phyloP scores from a whole-genome alignment of 2,113 vertebrate genomes.

The Cololabis saira region DNA sequence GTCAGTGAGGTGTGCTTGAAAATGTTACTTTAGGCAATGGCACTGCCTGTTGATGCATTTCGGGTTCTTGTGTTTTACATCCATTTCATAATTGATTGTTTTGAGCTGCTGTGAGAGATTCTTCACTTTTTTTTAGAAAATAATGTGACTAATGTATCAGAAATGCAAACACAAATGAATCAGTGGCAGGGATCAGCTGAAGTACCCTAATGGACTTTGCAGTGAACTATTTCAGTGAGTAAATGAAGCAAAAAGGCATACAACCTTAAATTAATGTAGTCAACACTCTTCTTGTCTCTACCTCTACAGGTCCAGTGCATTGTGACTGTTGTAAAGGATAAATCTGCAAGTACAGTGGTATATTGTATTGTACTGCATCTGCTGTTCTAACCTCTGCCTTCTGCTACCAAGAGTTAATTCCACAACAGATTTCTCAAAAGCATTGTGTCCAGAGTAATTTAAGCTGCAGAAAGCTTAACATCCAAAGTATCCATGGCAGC shows the following conservation, averaged over 20 bases:
- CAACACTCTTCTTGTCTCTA: not conserved
- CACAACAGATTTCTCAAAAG: slow-evolving; percentile 11
- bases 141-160: not conserved
- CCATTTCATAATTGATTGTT: not conserved
- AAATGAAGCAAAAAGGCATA: not conserved
- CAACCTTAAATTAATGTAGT: not conserved
- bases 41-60: not conserved
- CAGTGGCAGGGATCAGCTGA: not conserved
- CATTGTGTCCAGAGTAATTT: slow-evolving; percentile 6
- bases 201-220: too few relatives aligned
- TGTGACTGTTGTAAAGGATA: not conserved
- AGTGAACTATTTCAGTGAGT: too few relatives aligned
- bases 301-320: not conserved
- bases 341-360: not conserved
- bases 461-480: not conserved
- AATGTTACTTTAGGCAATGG: not conserved
- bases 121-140: not conserved
- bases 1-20: not conserved
- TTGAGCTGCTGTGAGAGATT: not conserved
- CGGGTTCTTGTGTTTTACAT: not conserved
- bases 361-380: not conserved
- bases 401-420: not conserved
- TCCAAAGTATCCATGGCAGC: slow-evolving; percentile 13
- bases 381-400: not conserved
- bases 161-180: not conserved